Conservation (phyloP, 2,797 vertebrate species). For the Austrolebias charrua region DNA sequence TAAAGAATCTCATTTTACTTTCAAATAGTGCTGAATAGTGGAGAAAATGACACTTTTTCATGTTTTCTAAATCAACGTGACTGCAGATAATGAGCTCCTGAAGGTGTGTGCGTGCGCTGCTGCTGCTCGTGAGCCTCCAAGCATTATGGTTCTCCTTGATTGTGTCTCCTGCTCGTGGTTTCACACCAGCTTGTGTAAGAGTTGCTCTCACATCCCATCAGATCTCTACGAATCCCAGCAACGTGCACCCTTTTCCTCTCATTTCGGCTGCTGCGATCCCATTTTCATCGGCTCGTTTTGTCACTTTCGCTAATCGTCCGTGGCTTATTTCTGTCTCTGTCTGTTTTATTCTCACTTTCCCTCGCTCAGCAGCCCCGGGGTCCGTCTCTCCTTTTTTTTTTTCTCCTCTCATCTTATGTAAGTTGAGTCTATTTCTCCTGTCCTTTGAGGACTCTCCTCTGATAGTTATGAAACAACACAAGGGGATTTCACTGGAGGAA, state of each 20-base stretch:
- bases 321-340: constrained; percentile 34
- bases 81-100: constrained; percentile 10
- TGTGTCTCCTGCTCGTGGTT: constrained; percentile 29
- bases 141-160: constrained; percentile 33
- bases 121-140: background rate
- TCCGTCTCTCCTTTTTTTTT: constrained; percentile 59
- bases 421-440: constrained; percentile 69
- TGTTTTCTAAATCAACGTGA: constrained; percentile 48
- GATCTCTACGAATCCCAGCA: constrained; percentile 35
- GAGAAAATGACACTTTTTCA: constrained; percentile 39
- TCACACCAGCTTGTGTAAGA: constrained; percentile 39
- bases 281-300: constrained; percentile 61
- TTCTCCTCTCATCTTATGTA: constrained; percentile 66
- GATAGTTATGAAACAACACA: constrained; percentile 72
- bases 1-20: constrained; percentile 56
- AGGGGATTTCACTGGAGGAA: constrained; percentile 61
- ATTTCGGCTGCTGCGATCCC: constrained; percentile 45
- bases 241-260: constrained; percentile 18
- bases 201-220: constrained; percentile 27
- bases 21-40: constrained; percentile 34
- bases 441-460: constrained; percentile 69
- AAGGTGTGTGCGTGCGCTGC: constrained; percentile 26
- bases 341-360: constrained; percentile 46
- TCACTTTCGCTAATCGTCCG: constrained; percentile 54
- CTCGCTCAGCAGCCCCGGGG: constrained; percentile 60